A percentile compares a stretch with the other conserved stretches of the same genome.
Conservation (phyloP, 2,888 invertebrate species). For the Acronicta leporina region DNA sequence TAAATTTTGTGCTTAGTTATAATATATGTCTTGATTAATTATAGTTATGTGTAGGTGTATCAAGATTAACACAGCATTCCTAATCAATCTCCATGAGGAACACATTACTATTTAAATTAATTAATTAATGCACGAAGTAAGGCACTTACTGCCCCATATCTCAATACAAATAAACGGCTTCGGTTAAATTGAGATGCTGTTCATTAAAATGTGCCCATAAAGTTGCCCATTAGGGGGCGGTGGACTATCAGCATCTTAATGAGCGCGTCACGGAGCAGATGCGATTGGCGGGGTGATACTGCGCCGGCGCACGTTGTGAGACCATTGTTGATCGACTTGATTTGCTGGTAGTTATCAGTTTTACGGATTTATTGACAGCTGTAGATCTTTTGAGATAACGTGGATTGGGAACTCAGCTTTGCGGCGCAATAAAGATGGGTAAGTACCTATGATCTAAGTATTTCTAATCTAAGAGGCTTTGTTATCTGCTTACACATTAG, state of each 20-base stretch:
- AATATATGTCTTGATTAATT: too few species aligned
- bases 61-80: background rate
- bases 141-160: conserved; percentile 44
- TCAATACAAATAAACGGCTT: conserved; percentile 31
- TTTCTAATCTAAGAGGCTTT: too few species aligned
- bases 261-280: conserved; percentile 70
- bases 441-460: too few species aligned
- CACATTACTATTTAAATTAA: conserved; percentile 11
- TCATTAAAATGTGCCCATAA: conserved; percentile 51
- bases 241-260: conserved; percentile 62
- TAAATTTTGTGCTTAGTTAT: too few species aligned
- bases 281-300: conserved; percentile 62
- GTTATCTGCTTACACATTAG: too few species aligned
- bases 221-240: conserved; percentile 43
- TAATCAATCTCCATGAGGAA: background rate
- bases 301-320: conserved; percentile 17
- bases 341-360: conserved; percentile 11
- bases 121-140: conserved; percentile 17
- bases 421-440: background rate
- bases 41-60: background rate
- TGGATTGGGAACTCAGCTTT: conserved; percentile 1
- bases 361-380: conserved; percentile 11
- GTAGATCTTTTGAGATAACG: background rate
- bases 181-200: conserved; percentile 49
- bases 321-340: conserved; percentile 28